Conservation (phyloP, 2,888 invertebrate genomes). For the Mesorhabditis belari region DNA sequence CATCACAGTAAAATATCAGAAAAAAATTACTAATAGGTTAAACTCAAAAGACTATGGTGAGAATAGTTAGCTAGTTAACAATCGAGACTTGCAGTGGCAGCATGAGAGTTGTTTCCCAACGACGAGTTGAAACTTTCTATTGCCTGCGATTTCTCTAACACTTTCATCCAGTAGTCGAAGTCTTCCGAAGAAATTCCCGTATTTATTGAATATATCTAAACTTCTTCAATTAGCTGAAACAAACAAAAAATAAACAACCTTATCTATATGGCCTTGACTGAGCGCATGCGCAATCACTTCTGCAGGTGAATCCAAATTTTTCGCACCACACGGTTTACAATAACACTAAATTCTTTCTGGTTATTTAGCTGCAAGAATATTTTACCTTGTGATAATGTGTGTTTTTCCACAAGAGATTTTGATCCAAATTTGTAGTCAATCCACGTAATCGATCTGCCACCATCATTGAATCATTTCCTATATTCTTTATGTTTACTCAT, state of each 20-base stretch:
- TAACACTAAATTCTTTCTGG: not conserved
- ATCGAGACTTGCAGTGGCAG: too few relatives aligned
- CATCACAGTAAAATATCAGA: too few relatives aligned
- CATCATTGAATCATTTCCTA: not conserved
- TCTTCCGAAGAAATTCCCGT: not conserved
- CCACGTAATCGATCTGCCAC: not conserved
- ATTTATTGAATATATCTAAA: too few relatives aligned
- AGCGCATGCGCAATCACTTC: not conserved
- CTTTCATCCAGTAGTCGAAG: not conserved
- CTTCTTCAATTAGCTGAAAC: too few relatives aligned
- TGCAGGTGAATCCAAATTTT: not conserved
- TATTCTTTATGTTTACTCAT: too few relatives aligned
- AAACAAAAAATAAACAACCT: too few relatives aligned
- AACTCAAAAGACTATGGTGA: too few relatives aligned
- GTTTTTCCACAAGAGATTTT: not conserved
- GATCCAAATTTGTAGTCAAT: not conserved
- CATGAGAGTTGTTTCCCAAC: too few relatives aligned
- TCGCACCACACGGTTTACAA: not conserved
- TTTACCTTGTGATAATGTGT: not conserved
- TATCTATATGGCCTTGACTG: not conserved
- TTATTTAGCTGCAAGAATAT: not conserved
- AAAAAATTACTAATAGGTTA: too few relatives aligned
- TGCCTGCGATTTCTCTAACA: not conserved
- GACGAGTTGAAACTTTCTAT: too few relatives aligned
- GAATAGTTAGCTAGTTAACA: too few relatives aligned